phyloP scores from a whole-genome alignment of 2,113 vertebrate species.

The Macrotus californicus region DNA sequence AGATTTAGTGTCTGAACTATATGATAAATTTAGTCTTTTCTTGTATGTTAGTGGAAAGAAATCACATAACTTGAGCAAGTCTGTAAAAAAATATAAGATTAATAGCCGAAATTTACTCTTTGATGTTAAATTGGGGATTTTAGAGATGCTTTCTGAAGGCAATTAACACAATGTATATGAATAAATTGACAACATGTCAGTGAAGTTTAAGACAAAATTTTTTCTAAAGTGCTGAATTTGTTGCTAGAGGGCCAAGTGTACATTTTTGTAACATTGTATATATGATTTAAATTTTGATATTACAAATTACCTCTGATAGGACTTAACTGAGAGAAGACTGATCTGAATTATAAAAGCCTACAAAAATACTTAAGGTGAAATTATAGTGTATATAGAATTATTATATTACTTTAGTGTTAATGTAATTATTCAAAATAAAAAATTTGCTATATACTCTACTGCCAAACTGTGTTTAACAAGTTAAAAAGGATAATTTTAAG shows the following conservation, averaged over 20 bases:
- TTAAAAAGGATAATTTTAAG: neutral
- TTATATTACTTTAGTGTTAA: neutral
- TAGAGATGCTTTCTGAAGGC: slow-evolving; percentile 39
- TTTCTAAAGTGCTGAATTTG: neutral
- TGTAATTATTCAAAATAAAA: slow-evolving; percentile 19
- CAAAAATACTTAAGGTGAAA: neutral
- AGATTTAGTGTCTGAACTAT: slow-evolving; percentile 54
- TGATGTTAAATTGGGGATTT: slow-evolving; percentile 50
- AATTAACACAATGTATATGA: slow-evolving; percentile 36
- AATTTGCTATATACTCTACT: neutral
- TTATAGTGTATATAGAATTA: neutral
- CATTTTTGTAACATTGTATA: neutral
- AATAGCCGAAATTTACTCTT: slow-evolving; percentile 54
- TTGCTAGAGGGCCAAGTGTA: neutral
- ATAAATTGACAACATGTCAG: neutral
- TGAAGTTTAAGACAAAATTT: neutral
- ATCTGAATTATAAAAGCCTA: slow-evolving; percentile 24
- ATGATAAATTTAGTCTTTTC: slow-evolving; percentile 59
- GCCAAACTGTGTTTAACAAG: neutral
- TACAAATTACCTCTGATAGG: neutral
- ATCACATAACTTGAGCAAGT: slow-evolving; percentile 42
- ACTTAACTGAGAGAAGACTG: neutral
- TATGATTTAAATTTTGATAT: neutral
- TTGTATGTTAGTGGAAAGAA: slow-evolving; percentile 36
- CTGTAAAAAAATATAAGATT: slow-evolving; percentile 40